phyloP scores from a whole-genome alignment of 2,113 vertebrate species.

The Odocoileus hemionus region DNA sequence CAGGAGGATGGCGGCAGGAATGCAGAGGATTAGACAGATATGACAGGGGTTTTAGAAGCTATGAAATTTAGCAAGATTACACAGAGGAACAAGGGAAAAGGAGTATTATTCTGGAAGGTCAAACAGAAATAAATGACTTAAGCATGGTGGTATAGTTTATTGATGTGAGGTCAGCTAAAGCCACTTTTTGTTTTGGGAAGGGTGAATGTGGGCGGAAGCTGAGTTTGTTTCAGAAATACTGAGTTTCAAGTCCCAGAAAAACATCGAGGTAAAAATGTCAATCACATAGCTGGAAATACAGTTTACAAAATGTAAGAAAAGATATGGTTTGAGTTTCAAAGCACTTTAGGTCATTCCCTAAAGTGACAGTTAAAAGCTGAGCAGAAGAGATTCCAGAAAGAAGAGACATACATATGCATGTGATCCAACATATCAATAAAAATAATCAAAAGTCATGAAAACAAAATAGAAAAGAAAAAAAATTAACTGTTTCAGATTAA shows the following conservation, averaged over 20 bases:
- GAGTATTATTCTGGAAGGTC: neutral
- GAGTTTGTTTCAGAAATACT: neutral
- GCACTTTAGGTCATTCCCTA: neutral
- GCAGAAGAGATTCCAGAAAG: neutral
- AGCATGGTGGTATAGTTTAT: neutral
- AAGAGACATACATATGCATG: neutral
- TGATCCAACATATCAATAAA: neutral
- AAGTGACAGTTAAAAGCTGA: neutral
- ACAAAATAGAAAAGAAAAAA: neutral
- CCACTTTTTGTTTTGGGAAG: neutral
- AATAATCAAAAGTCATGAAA: neutral
- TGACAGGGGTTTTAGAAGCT: neutral
- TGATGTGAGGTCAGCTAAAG: neutral
- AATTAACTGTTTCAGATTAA: neutral
- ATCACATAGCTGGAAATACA: neutral
- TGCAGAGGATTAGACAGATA: neutral
- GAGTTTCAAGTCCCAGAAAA: slow-evolving; percentile 17
- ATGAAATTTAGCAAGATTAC: neutral
- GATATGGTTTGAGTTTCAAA: neutral
- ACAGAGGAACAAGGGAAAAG: neutral
- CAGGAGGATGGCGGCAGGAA: neutral
- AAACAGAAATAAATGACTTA: neutral
- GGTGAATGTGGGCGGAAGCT: neutral
- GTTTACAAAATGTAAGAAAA: neutral
- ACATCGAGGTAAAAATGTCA: neutral